Base-by-base conservation (phyloP, 2,888 invertebrate genomes). In the Calliscelio sp. region DNA sequence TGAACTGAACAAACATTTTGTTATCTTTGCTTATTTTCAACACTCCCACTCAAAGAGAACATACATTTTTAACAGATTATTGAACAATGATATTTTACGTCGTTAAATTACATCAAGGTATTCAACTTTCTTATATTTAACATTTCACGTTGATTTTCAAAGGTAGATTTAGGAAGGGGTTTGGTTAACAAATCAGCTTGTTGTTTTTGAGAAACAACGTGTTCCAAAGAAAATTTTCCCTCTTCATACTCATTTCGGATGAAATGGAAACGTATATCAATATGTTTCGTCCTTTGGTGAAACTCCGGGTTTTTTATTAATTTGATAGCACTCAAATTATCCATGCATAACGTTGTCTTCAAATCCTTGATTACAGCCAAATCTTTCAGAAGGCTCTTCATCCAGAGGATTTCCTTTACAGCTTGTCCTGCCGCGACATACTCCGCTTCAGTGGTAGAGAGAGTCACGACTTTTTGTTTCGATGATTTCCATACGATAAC, bases 201-300 rank as follows among this genome's bases (percentile, higher is more conserved):
- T 51, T 51, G 51, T 3, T 51, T 25, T n/a, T 5, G 1, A 1
- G 51, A 51, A 14, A 4, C 0, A 3, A 24, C 51, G n/a, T 25
- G 25, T 25, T 51, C 51, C 11, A 51, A 11, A 14, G 5, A 8
- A n/a, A 51, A 51, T n/a, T n/a, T 25, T 1, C 10, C 10, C 3
- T 24, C 25, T n/a, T 24, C 25, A n/a, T 25, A 25, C 10, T 51
- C 25, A 1, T 51, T 25, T 14, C 83, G 66, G 22, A 84, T 59
- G 35, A 84, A 84, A 57, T 84, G 83, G 18, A 38, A 53, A 11
- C 75, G 49, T 11, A 84, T 41, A 46, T 84, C 83, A 38, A 84
- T 79, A 25, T 63, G 63, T 46, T 84, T 79, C 3, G 49, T 71
- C 11, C 75, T 57, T 22, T 84, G 49, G 38, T 83, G 79, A 20